Conservation (phyloP, 35 echinoderm and acorn worm genomes). For the Lytechinus pictus region DNA sequence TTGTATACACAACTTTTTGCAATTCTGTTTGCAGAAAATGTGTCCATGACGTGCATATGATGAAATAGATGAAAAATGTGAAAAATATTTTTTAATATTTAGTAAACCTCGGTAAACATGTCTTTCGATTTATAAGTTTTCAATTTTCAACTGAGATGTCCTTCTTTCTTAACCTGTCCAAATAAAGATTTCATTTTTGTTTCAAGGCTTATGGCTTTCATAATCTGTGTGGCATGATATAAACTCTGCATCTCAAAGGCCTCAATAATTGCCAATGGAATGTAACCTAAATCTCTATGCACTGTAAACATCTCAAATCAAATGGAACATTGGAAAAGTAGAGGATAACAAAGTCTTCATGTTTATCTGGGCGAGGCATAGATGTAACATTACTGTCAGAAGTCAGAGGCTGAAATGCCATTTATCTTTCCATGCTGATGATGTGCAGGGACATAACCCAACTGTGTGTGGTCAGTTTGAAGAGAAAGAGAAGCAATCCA, state of each 20-base stretch:
- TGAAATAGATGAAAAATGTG: background rate
- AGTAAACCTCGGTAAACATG: background rate
- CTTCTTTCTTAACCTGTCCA: background rate
- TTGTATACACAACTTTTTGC: background rate
- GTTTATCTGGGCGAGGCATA: background rate
- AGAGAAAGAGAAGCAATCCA: background rate
- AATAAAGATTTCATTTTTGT: slow-evolving; percentile 28
- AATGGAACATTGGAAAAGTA: background rate
- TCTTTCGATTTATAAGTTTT: slow-evolving; percentile 28
- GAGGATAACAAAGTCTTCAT: background rate
- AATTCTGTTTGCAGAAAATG: background rate
- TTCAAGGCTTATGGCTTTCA: slow-evolving; percentile 26
- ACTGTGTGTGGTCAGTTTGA: slow-evolving; percentile 16
- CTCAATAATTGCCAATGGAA: slow-evolving; percentile 33
- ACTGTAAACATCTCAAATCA: slow-evolving; percentile 22
- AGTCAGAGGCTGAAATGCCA: background rate
- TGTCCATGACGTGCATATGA: background rate
- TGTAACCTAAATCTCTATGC: slow-evolving; percentile 10
- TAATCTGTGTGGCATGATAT: slow-evolving; percentile 1
- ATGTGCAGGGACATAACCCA: background rate
- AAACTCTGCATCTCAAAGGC: background rate
- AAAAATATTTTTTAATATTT: background rate
- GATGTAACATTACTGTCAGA: slow-evolving; percentile 23
- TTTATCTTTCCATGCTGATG: slow-evolving; percentile 8
- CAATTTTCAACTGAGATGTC: background rate